Percentiles rank a stretch among this genome's conserved stretches.
Evolutionary conservation across 2,888 invertebrate genomes (phyloP).

Genomic region (Trissoscelio sp.): DNA sequence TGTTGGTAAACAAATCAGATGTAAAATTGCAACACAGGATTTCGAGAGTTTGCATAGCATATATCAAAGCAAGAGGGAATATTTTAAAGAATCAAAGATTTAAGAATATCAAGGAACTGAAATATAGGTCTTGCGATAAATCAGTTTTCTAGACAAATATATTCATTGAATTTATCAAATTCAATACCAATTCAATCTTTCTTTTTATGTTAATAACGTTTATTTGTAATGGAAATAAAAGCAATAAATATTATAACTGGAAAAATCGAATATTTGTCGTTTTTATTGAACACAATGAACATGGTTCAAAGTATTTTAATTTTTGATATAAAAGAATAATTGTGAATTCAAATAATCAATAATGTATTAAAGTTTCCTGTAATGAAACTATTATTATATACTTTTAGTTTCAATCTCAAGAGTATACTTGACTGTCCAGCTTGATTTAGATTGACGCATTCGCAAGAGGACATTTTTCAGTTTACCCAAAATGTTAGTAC

Average conservation of each 20-base stretch:
- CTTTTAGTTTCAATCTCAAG: conserved; percentile 27
- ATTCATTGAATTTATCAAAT: conserved; percentile 43
- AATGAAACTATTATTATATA: conserved; percentile 39
- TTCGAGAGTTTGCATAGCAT: conserved; percentile 38
- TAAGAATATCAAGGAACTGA: conserved; percentile 24
- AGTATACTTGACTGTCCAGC: conserved; percentile 29
- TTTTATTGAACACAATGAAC: background rate
- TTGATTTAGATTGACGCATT: conserved; percentile 49
- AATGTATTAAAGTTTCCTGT: conserved; percentile 26
- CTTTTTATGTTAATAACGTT: background rate
- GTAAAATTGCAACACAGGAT: conserved; percentile 51
- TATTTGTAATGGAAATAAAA: background rate
- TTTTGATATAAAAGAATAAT: background rate
- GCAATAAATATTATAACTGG: background rate
- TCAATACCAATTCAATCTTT: conserved; percentile 7
- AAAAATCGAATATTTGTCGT: background rate
- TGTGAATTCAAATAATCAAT: background rate
- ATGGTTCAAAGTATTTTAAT: background rate
- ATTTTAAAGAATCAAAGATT: conserved; percentile 41
- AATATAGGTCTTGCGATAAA: conserved; percentile 32
- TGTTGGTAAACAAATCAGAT: conserved; percentile 61
- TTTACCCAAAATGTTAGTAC: conserved; percentile 24
- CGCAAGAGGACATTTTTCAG: conserved; percentile 30
- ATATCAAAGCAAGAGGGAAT: conserved; percentile 41
- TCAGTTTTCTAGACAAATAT: conserved; percentile 35